Conservation (phyloP, 1,140 invertebrate genomes). For the Diabrotica virgifera region DNA sequence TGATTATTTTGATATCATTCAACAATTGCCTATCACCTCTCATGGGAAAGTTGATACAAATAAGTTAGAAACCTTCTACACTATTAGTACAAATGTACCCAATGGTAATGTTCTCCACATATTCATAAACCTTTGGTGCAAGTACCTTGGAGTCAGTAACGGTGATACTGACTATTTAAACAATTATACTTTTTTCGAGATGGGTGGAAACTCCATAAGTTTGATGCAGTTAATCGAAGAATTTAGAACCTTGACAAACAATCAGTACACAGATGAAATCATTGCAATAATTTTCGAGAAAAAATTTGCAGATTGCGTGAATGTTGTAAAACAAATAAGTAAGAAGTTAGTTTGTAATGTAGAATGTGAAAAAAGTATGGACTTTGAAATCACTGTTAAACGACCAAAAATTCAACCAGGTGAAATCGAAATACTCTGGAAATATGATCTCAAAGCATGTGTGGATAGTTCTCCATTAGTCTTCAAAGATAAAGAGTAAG, state of each 20-base stretch:
- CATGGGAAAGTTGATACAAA: conserved; percentile 59
- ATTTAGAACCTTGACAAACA: conserved; percentile 2
- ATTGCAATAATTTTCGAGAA: background rate
- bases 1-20: conserved; percentile 54
- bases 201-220: conserved; percentile 9
- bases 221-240: conserved; percentile 1
- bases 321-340: background rate
- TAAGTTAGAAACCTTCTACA: conserved; percentile 35
- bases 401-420: conserved; percentile 6
- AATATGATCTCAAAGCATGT: conserved; percentile 66
- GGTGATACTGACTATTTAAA: background rate
- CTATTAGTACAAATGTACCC: background rate
- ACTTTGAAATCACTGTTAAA: background rate
- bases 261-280: background rate
- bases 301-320: background rate
- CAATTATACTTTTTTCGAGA: background rate
- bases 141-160: background rate
- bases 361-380: too few relatives aligned
- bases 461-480: conserved; percentile 66
- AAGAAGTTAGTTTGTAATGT: background rate
- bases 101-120: background rate
- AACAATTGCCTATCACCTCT: conserved; percentile 55
- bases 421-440: conserved; percentile 50
- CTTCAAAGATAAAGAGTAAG: conserved; percentile 52
- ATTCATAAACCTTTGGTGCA: conserved; percentile 2